A percentile compares a stretch with the other conserved stretches of the same genome.
Conservation (phyloP, 2,888 invertebrate genomes). For the Argynnis bischoffii region DNA sequence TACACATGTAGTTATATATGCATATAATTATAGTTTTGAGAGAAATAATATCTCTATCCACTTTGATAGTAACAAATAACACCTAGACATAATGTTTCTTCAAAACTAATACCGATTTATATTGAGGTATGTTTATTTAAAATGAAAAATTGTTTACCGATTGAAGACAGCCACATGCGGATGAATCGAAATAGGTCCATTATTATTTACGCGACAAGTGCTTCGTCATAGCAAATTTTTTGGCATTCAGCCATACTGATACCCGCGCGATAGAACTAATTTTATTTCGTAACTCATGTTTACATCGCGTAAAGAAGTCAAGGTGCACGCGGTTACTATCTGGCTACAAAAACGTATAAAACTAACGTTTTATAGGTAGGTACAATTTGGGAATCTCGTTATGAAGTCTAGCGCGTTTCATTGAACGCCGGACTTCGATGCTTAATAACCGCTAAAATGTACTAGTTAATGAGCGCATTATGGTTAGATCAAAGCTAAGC, state of each 20-base stretch:
- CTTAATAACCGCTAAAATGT: neutral
- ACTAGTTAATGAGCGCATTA: neutral
- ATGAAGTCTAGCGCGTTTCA: neutral
- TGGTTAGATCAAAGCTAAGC: constrained; percentile 22
- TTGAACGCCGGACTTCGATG: constrained; percentile 4
- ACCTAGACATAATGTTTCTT: constrained; percentile 1
- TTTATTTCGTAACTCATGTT: constrained; percentile 74
- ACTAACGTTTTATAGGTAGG: neutral
- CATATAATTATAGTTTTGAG: too few species aligned
- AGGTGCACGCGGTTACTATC: constrained; percentile 47
- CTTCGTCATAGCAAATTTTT: constrained; percentile 61
- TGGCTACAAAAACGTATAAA: constrained; percentile 17
- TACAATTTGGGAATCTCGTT: neutral
- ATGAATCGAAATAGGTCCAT: constrained; percentile 25
- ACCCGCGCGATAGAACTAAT: constrained; percentile 57
- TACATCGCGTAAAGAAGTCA: constrained; percentile 70
- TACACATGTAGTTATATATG: too few species aligned
- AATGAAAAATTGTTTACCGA: constrained; percentile 12
- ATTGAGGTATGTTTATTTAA: constrained; percentile 4
- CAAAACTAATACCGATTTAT: neutral
- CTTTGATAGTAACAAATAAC: neutral
- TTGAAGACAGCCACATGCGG: constrained; percentile 13
- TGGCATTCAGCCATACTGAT: constrained; percentile 62
- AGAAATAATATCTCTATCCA: too few species aligned
- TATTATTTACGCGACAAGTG: constrained; percentile 54